Percentiles rank a stretch among this genome's conserved stretches.
Evolutionary conservation across 2,888 invertebrate species (phyloP).

Genomic region (Tricholauxania praeusta): DNA sequence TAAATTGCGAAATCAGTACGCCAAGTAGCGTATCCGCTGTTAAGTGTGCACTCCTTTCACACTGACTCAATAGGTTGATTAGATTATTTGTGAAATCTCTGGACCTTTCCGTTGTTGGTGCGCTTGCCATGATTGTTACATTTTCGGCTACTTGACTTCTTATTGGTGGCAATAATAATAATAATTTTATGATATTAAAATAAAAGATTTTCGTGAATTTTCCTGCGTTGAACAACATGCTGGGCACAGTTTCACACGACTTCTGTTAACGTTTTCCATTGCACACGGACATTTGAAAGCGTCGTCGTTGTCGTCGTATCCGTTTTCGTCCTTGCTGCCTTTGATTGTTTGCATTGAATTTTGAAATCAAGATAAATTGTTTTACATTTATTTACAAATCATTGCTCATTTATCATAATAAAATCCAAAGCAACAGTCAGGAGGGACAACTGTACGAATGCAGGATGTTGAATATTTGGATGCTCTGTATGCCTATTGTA

Average conservation of each 20-base stretch:
- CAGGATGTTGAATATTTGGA: background rate
- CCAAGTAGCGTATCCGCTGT: conserved; percentile 14
- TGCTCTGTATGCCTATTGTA: too few species aligned
- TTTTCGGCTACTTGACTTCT: background rate
- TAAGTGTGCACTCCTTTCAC: conserved; percentile 15
- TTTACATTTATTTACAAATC: conserved; percentile 32
- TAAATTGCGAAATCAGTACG: conserved; percentile 48
- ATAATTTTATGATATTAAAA: conserved; percentile 14
- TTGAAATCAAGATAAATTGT: conserved; percentile 30
- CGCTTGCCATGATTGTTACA: too few species aligned
- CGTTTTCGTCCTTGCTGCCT: background rate
- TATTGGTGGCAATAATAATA: background rate
- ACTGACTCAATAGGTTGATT: conserved; percentile 19
- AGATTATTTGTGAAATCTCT: conserved; percentile 20
- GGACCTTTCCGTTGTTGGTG: background rate
- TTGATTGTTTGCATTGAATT: conserved; percentile 12
- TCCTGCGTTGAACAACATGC: conserved; percentile 14
- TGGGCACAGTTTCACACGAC: conserved; percentile 14
- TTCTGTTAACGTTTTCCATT: conserved; percentile 14
- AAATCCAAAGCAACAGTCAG: conserved; percentile 7
- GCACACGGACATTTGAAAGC: conserved; percentile 9
- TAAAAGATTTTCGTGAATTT: background rate
- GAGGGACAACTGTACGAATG: background rate
- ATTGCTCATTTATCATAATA: conserved; percentile 31
- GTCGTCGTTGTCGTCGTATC: too few species aligned